phyloP scores from a whole-genome alignment of 2,797 vertebrate genomes.

The Acanthurus leucopareius region DNA sequence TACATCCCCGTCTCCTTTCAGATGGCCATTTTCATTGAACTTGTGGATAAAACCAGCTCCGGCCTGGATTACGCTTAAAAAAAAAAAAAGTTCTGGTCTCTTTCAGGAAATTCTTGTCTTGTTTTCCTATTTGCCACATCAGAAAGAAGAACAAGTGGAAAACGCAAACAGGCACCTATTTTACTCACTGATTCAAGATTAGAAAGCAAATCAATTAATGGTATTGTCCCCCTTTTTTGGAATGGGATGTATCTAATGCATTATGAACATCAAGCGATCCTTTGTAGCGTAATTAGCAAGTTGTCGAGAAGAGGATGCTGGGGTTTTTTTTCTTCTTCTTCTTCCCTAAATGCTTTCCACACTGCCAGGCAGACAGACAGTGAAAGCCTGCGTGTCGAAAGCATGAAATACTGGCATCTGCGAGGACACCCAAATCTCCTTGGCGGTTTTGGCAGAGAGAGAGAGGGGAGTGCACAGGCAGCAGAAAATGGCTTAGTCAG shows the following conservation, averaged over 20 bases:
- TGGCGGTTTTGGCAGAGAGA: conserved; percentile 65
- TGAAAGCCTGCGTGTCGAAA: conserved; percentile 75
- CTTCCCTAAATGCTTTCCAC: conserved; percentile 50
- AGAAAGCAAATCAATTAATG: conserved; percentile 66
- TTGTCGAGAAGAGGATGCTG: conserved; percentile 64
- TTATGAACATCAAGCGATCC: conserved; percentile 50
- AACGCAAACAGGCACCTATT: conserved; percentile 59
- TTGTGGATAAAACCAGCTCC: conserved; percentile 32
- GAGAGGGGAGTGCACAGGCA: conserved; percentile 70
- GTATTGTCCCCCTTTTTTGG: conserved; percentile 52
- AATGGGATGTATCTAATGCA: conserved; percentile 60
- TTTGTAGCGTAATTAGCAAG: conserved; percentile 71
- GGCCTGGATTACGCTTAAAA: conserved; percentile 20
- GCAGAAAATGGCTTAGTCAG: conserved; percentile 83
- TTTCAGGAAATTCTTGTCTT: conserved; percentile 19
- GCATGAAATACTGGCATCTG: conserved; percentile 78
- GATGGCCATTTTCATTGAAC: conserved; percentile 45
- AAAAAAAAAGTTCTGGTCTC: conserved; percentile 33
- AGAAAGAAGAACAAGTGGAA: conserved; percentile 47
- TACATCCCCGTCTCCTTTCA: conserved; percentile 35
- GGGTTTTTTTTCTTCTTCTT: conserved; percentile 12
- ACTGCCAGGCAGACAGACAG: conserved; percentile 60
- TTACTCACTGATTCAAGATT: conserved; percentile 57
- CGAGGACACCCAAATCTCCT: conserved; percentile 76
- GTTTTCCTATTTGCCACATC: conserved; percentile 42